Percentiles rank a stretch among this genome's conserved stretches.
phyloP scores from a whole-genome alignment of 64 coral and sea anemone species.

The Stichodactyla helianthus region DNA sequence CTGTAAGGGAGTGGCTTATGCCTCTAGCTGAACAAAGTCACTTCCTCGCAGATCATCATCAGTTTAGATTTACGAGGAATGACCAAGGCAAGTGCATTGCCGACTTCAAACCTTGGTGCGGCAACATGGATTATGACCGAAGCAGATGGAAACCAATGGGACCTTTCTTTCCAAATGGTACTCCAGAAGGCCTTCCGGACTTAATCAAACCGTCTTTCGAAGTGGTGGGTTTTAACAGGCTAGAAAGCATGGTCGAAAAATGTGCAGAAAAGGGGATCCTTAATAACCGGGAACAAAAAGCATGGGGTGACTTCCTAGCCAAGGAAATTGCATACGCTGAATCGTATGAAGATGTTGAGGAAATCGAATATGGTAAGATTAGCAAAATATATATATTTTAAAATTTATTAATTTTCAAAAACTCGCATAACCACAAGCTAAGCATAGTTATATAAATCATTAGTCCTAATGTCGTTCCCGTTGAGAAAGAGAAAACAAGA shows the following conservation, averaged over 20 bases:
- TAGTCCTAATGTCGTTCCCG: no score
- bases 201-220: constrained; percentile 21
- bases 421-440: no score
- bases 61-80: background rate
- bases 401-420: no score
- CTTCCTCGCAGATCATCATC: background rate
- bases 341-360: constrained; percentile 16
- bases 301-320: constrained; percentile 12
- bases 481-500: no score
- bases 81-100: background rate
- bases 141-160: background rate
- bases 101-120: background rate
- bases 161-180: background rate
- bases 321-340: background rate
- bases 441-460: no score
- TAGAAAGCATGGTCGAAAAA: constrained; percentile 34
- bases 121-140: background rate
- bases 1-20: constrained; percentile 19
- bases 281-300: background rate
- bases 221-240: background rate
- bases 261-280: constrained; percentile 16
- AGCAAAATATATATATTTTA: no score
- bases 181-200: constrained; percentile 19
- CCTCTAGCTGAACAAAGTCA: constrained; percentile 11
- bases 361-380: constrained; percentile 9